These are phyloP conservation scores for Pygmarrhopalites habei DNA, from an alignment of 1,140 invertebrate genomes.

Conservation along the genomic window DNA sequence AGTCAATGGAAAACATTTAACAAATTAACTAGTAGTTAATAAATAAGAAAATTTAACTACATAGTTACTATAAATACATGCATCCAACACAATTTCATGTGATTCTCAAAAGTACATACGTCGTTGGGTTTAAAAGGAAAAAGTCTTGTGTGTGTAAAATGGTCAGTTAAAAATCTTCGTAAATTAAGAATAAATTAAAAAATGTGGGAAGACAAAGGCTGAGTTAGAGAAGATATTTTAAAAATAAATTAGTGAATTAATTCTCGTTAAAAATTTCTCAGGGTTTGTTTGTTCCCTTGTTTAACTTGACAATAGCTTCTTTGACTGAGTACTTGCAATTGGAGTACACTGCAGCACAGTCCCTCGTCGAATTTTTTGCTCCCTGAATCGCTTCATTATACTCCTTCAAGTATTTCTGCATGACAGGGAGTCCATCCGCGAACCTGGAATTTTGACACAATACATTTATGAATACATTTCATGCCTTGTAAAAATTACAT, in stretches of 20 bases:
- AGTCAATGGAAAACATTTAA: no score
- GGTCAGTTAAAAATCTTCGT: no score
- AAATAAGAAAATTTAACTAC: not conserved
- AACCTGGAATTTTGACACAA: conserved; percentile 18
- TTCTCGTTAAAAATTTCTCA: not conserved
- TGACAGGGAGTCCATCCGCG: conserved; percentile 24
- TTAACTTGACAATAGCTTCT: conserved; percentile 26
- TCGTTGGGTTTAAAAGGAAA: no score
- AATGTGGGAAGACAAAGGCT: no score
- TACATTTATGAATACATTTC: no score
- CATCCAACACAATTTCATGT: no score
- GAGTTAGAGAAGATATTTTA: no score
- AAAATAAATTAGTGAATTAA: no score
- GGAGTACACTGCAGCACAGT: conserved; percentile 22
- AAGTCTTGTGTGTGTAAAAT: no score
- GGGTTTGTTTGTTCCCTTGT: conserved; percentile 11
- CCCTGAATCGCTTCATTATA: conserved; percentile 33
- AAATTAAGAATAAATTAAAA: no score
- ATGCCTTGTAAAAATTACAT: no score
- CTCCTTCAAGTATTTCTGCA: conserved; percentile 34
- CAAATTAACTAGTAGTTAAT: not conserved
- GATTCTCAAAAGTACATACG: no score
- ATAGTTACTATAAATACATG: not conserved
- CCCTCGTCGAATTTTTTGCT: conserved; percentile 26
- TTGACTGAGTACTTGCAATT: conserved; percentile 35